These are phyloP conservation scores for Lymantria monacha DNA, from an alignment of 2,888 invertebrate genomes.

Conservation along the genomic window DNA sequence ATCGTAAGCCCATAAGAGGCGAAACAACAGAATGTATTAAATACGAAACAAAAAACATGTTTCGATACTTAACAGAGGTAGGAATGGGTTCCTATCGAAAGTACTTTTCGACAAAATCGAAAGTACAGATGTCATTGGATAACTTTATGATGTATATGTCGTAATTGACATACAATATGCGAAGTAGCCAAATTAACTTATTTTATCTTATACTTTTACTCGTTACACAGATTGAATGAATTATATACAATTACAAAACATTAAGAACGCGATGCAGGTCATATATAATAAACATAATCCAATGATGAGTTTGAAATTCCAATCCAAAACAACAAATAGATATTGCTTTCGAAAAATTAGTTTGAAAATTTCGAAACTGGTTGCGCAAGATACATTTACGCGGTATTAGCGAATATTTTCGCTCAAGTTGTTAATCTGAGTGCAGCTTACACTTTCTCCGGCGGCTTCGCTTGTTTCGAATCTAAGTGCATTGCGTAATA, in stretches of 20 bases:
- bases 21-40: slow-evolving; percentile 36
- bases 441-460: slow-evolving; percentile 67
- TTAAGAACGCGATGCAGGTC: slow-evolving; percentile 25
- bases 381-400: slow-evolving; percentile 33
- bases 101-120: slow-evolving; percentile 43
- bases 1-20: slow-evolving; percentile 42
- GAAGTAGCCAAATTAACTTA: slow-evolving; percentile 19
- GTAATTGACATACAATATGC: slow-evolving; percentile 27
- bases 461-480: slow-evolving; percentile 39
- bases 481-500: slow-evolving; percentile 40
- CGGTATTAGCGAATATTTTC: slow-evolving; percentile 53
- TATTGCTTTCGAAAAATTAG: slow-evolving; percentile 28
- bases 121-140: slow-evolving; percentile 44
- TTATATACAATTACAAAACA: slow-evolving; percentile 24
- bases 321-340: slow-evolving; percentile 9
- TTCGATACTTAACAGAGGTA: slow-evolving; percentile 24
- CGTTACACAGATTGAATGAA: slow-evolving; percentile 12
- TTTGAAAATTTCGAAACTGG: slow-evolving; percentile 18
- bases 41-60: slow-evolving; percentile 35
- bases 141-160: slow-evolving; percentile 23
- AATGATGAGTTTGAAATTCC: slow-evolving; percentile 24
- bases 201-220: slow-evolving; percentile 15
- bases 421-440: slow-evolving; percentile 36
- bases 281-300: slow-evolving; percentile 15
- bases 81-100: slow-evolving; percentile 31